Evolutionary conservation across 2,113 vertebrate species (phyloP).

Genomic region (Hippocampus guttulatus): DNA sequence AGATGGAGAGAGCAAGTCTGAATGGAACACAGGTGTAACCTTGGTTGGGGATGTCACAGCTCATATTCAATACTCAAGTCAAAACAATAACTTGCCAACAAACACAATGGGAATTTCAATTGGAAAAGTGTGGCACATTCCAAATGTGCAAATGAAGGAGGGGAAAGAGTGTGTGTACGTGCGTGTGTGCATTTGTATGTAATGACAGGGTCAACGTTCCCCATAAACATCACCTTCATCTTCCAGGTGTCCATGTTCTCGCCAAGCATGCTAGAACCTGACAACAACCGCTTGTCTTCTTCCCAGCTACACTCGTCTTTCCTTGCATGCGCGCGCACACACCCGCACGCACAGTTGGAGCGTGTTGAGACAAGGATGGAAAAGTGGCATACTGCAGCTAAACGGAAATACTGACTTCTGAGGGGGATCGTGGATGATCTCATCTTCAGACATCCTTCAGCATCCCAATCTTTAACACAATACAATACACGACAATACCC

Average conservation of each 20-base stretch:
- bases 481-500: too few relatives aligned
- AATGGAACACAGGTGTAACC: too few relatives aligned
- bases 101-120: neutral
- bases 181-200: neutral
- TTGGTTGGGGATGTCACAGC: too few relatives aligned
- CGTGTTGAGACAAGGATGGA: slow-evolving; percentile 22
- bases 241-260: neutral
- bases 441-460: neutral
- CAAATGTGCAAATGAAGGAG: neutral
- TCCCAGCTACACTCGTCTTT: slow-evolving; percentile 12
- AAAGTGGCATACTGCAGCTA: slow-evolving; percentile 19
- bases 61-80: too few relatives aligned
- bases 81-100: too few relatives aligned
- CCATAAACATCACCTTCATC: slow-evolving; percentile 13
- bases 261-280: neutral
- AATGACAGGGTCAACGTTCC: slow-evolving; percentile 24
- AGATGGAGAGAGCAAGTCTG: too few relatives aligned
- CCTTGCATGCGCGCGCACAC: neutral
- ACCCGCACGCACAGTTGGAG: neutral
- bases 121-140: neutral
- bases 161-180: neutral
- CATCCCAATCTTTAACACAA: neutral
- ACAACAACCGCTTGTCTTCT: neutral
- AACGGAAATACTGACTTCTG: slow-evolving; percentile 28
- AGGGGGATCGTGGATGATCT: neutral